phyloP scores from a whole-genome alignment of 2,888 invertebrate genomes.

The Pollenia labialis region DNA sequence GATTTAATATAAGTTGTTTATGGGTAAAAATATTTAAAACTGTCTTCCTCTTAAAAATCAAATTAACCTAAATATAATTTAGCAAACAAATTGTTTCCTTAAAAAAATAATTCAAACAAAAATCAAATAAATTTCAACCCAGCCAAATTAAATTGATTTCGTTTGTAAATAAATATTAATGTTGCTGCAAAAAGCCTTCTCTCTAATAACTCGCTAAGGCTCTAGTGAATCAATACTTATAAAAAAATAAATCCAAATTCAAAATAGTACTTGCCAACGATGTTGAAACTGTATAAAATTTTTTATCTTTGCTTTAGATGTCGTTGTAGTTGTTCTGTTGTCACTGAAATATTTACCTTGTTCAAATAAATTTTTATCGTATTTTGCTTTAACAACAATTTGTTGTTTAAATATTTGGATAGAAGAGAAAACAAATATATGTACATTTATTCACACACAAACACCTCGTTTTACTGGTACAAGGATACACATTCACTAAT shows the following conservation, averaged over 20 bases:
- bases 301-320: background rate
- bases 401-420: slow-evolving; percentile 64
- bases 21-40: no score
- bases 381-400: slow-evolving; percentile 67
- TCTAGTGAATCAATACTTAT: slow-evolving; percentile 56
- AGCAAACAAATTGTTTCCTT: background rate
- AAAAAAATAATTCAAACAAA: background rate
- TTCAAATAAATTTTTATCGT: slow-evolving; percentile 58
- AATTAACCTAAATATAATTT: background rate
- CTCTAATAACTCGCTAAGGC: slow-evolving; percentile 49
- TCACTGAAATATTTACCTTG: slow-evolving; percentile 60
- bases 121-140: background rate
- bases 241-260: slow-evolving; percentile 4
- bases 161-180: slow-evolving; percentile 17
- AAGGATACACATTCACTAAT: slow-evolving; percentile 2
- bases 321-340: slow-evolving; percentile 13
- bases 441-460: slow-evolving; percentile 8
- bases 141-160: slow-evolving; percentile 3
- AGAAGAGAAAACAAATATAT: slow-evolving; percentile 31
- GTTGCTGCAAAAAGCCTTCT: background rate
- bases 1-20: no score
- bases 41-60: no score
- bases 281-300: background rate
- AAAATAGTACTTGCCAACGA: background rate
- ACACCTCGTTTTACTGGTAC: background rate